Evolutionary conservation across 92 coral and sea anemone genomes (phyloP), one percentile per base, ranked within the genome.

Genomic region (Desmophyllum pertusum): DNA sequence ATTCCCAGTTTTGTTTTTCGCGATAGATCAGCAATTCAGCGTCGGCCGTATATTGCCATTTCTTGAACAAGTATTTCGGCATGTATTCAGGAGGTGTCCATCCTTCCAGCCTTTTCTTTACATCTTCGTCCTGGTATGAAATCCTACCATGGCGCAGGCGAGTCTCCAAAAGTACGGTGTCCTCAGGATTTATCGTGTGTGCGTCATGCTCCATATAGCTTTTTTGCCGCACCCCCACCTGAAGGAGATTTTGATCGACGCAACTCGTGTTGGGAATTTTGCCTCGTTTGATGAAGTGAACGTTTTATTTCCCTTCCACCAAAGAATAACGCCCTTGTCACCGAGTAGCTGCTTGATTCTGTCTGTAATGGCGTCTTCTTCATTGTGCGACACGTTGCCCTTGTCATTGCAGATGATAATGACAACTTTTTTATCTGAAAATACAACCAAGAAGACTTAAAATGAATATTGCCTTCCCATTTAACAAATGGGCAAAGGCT

Each of bases 401-500:
- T 51, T 29, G 36, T 29, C 57, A 27, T 27, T 43, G 30, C 57
- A 41, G 59, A 78, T 51, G 52, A 78, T 62, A 13, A 63, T 11
- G 25, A 78, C 84, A 46, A 68, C 48, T 61, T 38, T 80, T 25
- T 5, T 69, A 10, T 66, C 84, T 80, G 65, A 46, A 79, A 79
- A 4, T 18, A 45, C 33, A 64, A 35, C 10, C 0, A 67, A 67
- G 1, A 37, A 14, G 11, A 14, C 40, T 8, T 27, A 27, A 61
- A 27, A 61, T n/a, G 31, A 23, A 30, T 4, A 61, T 30, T 0
- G 1, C 30, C 10, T 0, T 8, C 0, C 18, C 11, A 11, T 21
- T 50, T 50, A 5, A 50, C 11, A 50, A 50, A 50, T 21, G 18
- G 55, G 13, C 55, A 50, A 50, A 50, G 17, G 13, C 55, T 50